Evolutionary conservation across 2,888 invertebrate species (phyloP).

Genomic region (Lissocephala sabroskyi): DNA sequence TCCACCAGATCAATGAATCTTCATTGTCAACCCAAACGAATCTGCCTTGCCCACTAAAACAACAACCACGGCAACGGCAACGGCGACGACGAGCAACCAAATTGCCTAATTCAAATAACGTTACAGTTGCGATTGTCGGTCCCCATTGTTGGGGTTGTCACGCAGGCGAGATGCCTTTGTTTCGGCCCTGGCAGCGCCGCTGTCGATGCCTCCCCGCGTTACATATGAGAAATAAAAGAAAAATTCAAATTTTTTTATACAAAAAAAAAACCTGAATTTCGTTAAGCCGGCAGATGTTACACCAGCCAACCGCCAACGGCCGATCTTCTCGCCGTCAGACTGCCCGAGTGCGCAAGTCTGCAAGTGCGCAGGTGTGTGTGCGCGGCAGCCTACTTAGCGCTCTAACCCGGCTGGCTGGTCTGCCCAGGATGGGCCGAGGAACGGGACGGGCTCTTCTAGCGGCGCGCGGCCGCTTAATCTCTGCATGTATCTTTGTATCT

Average conservation of each 20-base stretch:
- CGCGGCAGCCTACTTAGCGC: constrained; percentile 17
- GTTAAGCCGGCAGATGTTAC: constrained; percentile 15
- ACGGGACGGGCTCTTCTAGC: too few relatives aligned
- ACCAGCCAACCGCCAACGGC: constrained; percentile 4
- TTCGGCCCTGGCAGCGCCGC: too few relatives aligned
- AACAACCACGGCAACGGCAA: too few relatives aligned
- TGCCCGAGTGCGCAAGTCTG: neutral
- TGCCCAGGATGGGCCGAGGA: too few relatives aligned
- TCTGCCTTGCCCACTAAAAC: too few relatives aligned
- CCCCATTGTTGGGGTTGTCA: neutral
- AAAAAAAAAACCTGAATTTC: neutral
- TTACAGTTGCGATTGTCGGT: neutral
- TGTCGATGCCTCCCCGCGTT: neutral
- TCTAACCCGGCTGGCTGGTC: neutral
- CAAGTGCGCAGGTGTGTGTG: neutral
- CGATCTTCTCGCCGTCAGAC: too few relatives aligned
- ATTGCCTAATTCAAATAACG: too few relatives aligned
- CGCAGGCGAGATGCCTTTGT: too few relatives aligned
- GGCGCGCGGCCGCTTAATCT: neutral
- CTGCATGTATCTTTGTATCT: constrained; percentile 12
- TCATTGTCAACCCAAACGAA: too few relatives aligned
- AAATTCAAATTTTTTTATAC: too few relatives aligned
- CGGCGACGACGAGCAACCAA: too few relatives aligned
- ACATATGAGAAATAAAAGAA: neutral
- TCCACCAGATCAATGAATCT: too few relatives aligned